Base-by-base conservation (phyloP, 2,113 vertebrate genomes). In the Megaceryle maxima region DNA sequence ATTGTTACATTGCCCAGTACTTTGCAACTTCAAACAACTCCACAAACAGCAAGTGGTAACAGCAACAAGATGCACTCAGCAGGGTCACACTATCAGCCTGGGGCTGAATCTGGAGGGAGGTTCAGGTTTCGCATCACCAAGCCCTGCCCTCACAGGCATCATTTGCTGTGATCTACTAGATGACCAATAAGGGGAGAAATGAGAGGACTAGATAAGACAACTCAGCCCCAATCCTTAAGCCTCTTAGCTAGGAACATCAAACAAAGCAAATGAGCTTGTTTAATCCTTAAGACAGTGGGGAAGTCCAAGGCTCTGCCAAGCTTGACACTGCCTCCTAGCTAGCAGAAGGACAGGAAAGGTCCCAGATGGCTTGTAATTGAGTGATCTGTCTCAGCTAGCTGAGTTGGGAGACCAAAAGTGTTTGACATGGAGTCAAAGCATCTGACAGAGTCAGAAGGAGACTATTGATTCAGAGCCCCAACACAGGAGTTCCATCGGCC, bases 1-100 rank as follows among this genome's bases (percentile, higher is more conserved):
- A 24, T 33, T 56, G 22, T 44, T 41, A 57, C 28, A 41, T 55
- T 1, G 2, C 20, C 24, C 0, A 0, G 2, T n/a, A 28, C 35
- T 69, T 63, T 51, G 21, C 51, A 63, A 11, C 35, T 85, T 90
- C 33, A 37, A 92, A 46, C 29, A 89, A 3, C 7, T 57, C 60
- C 75, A 77, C 17, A 43, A 56, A 59, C 22, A 57, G 25, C 10
- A 76, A 53, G 24, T 3, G 0, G 28, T 48, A 33, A 73, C 37
- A 35, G 41, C 51, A 88, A 31, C 13, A 59, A 88, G 26, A 39
- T 39, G 18, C 5, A 19, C n/a, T 70, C 55, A 46, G n/a, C 31
- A 70, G 46, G 37, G 33, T 70, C 3, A 13, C 10, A 2, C 25
- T 76, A 21, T 55, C 5, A 15, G n/a, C 15, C 63, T 46, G 10